A percentile compares a stretch with the other conserved stretches of the same genome.
These are phyloP conservation scores for Lasioglossum leucozonium DNA, from an alignment of 2,888 invertebrate species.

Conservation along the genomic window DNA sequence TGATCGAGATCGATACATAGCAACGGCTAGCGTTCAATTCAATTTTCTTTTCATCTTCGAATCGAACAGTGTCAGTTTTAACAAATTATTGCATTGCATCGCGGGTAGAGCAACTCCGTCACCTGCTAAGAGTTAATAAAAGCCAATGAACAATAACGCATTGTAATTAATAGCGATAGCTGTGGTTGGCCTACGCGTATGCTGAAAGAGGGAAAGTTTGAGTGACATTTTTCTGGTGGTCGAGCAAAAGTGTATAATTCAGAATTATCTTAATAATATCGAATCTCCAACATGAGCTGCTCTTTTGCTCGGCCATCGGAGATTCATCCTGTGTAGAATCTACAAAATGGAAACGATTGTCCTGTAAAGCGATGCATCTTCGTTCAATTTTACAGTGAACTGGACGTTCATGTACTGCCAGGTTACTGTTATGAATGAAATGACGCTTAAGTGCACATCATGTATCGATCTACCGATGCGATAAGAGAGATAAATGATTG, in stretches of 20 bases:
- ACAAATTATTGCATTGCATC: constrained; percentile 4
- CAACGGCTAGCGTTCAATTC: background rate
- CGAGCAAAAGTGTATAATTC: background rate
- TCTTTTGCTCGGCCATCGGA: background rate
- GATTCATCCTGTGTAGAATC: constrained; percentile 9
- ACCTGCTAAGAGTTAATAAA: constrained; percentile 71
- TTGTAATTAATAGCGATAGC: constrained; percentile 49
- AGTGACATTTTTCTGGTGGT: constrained; percentile 16
- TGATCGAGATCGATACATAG: background rate
- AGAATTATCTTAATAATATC: background rate
- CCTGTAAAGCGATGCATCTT: background rate
- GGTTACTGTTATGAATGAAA: background rate
- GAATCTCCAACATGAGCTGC: background rate
- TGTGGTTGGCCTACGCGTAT: constrained; percentile 44
- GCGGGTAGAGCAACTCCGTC: constrained; percentile 61
- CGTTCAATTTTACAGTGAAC: too few species aligned
- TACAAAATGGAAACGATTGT: background rate
- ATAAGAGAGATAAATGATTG: constrained; percentile 10
- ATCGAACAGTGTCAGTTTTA: background rate
- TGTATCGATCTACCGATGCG: background rate
- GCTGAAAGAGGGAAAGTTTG: constrained; percentile 64
- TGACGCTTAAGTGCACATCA: constrained; percentile 7
- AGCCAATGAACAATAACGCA: constrained; percentile 53
- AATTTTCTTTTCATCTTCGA: background rate
- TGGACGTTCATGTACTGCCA: background rate